A percentile compares a stretch with the other conserved stretches of the same genome.
These are phyloP conservation scores for Leptothorax acervorum DNA, from an alignment of 2,888 invertebrate genomes.

Conservation along the genomic window DNA sequence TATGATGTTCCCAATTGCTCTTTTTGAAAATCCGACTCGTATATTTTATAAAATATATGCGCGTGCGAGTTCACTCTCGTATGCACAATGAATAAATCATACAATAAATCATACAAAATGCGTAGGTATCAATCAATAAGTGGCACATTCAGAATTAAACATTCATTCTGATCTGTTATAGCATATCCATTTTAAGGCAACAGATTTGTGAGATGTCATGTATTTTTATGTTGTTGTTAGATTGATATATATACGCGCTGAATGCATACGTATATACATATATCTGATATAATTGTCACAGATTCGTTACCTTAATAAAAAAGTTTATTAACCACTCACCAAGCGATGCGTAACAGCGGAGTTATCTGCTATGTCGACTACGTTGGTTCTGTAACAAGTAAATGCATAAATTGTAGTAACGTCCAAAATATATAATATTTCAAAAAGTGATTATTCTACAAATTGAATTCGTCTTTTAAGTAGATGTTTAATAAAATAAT, in stretches of 20 bases:
- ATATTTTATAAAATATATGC: neutral
- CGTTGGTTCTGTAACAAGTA: neutral
- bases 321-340: neutral
- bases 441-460: neutral
- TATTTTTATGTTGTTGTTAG: neutral
- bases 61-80: neutral
- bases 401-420: neutral
- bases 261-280: neutral
- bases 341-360: neutral
- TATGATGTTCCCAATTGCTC: neutral
- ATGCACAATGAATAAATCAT: neutral
- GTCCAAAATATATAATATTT: too few relatives aligned
- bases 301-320: neutral
- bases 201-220: neutral
- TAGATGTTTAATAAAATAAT: neutral
- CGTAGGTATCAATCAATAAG: neutral
- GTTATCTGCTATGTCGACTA: neutral
- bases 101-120: conserved; percentile 11
- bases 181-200: neutral
- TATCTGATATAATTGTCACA: neutral
- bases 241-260: neutral
- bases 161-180: conserved; percentile 3
- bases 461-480: neutral
- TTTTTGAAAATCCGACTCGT: neutral
- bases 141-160: neutral